Evolutionary conservation across 2,797 vertebrate species (phyloP), one percentile per base, ranked within the genome.

Genomic region (Parauchenoglanis ngamensis): DNA sequence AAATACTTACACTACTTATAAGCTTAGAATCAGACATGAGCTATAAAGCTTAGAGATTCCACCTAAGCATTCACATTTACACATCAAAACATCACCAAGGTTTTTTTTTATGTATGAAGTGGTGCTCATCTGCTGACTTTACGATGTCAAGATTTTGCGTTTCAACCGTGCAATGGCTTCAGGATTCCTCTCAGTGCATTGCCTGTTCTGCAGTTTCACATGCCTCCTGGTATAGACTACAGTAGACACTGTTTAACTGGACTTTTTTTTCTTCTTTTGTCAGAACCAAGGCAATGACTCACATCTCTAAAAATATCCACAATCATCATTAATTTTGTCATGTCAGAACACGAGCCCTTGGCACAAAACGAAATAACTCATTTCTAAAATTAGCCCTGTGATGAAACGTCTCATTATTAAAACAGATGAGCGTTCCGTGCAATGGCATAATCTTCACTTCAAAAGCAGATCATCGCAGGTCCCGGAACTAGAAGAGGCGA

Each of bases 381-480:
- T 61, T 65, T 86, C 86, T 83, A 82, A 88, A 84, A 88, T 90
- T 89, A 87, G 65, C 44, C 83, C 57, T 11, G 11, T 86, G 79
- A 85, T 28, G 68, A 75, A 72, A 82, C 11, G 23, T 75, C 87
- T 85, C 88, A 88, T 90, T 86, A 85, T 54, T 63, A 80, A 88
- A 85, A 61, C 70, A n/a, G 56, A 87, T 67, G 84, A 86, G 83
- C 6, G 86, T 75, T 85, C n/a, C 10, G 3, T 25, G 44, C 8
- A 31, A 87, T 67, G 65, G 54, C 78, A n/a, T 89, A 86, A 89
- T 89, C 87, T 83, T 13, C 87, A 82, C 88, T 89, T 90, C 86
- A 89, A 78, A 89, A 84, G 88, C 85, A 46, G 49, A 83, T 88
- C 85, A 44, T 78, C 70, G 52, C 86, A 2, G 49, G 46, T 78